Evolutionary conservation across 1,140 invertebrate genomes (phyloP), one percentile per base, ranked within the genome.

Genomic region (Lithobius niger): DNA sequence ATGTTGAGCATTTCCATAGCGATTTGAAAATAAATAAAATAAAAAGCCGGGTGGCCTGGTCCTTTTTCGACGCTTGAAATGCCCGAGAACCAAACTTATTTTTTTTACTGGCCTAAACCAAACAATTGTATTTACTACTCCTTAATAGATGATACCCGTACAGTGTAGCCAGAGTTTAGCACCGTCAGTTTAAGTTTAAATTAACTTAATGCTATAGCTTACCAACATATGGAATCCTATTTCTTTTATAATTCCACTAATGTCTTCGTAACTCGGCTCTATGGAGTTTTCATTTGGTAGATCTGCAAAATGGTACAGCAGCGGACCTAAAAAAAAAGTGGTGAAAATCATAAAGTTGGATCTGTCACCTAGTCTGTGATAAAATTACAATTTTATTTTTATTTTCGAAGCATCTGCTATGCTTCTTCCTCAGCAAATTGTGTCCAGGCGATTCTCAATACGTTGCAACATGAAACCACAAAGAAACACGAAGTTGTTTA

Each of bases 241-340:
- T 54, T 82, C 82, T 59, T 77, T 70, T 54, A 97, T 90, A 40
- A 97, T 84, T 42, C 83, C 77, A 59, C 81, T 74, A 0, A 98
- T 70, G 57, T 87, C 80, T 66, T 90, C 84, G 63, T 90, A 95
- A 51, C 86, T 87, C 0, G 96, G 88, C 71, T 99, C 96, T 58
- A 99, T 91, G 45, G 91, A 96, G 58, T 83, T 79, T 66, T 95
- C 89, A 45, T 83, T 83, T 25, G 81, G 78, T 66, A 90, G 79
- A 65, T 97, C 92, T 59, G 88, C 86, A 70, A 79, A 98, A 68
- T 99, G 95, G 70, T 97, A 97, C 1, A 98, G 70, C 42, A 99
- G 69, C 21, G 96, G 95, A 22, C 95, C 94, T 61, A 92, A 70
- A 74, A 92, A 19, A 51, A 6, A 47, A 47, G 22, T 53, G 10